phyloP scores from a whole-genome alignment of 2,113 vertebrate genomes.

The Plecturocebus donacophilus region DNA sequence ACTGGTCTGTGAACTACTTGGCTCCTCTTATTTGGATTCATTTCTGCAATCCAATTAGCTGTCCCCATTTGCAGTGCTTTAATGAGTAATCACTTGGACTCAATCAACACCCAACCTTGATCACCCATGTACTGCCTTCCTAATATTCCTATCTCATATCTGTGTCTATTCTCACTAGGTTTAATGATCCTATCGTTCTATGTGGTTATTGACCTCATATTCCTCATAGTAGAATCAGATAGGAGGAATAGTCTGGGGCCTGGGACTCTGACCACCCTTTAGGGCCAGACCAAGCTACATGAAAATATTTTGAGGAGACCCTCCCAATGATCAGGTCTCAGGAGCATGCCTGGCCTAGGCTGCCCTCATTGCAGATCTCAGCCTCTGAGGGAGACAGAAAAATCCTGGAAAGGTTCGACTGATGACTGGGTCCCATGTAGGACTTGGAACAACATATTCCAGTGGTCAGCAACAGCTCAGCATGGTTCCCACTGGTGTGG shows the following conservation, averaged over 20 bases:
- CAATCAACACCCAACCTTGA: neutral
- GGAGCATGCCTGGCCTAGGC: neutral
- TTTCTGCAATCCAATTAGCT: neutral
- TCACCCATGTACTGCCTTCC: neutral
- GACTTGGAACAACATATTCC: neutral
- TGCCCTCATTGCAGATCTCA: rapidly evolving
- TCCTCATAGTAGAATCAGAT: neutral
- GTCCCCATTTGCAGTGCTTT: neutral
- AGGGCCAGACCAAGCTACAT: neutral
- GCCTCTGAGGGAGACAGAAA: neutral
- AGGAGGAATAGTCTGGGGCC: neutral
- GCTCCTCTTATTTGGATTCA: neutral
- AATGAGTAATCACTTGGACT: neutral
- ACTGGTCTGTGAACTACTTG: neutral
- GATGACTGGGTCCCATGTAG: neutral
- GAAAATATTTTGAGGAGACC: neutral
- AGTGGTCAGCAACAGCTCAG: neutral
- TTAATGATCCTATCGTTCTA: neutral
- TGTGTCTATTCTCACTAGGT: neutral
- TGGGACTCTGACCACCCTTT: neutral
- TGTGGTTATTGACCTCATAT: neutral
- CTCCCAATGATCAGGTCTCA: neutral
- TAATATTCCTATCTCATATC: neutral
- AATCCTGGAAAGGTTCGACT: neutral
- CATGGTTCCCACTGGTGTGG: neutral